Base-by-base conservation (phyloP, 2,113 vertebrate species). In the Athene noctua region DNA sequence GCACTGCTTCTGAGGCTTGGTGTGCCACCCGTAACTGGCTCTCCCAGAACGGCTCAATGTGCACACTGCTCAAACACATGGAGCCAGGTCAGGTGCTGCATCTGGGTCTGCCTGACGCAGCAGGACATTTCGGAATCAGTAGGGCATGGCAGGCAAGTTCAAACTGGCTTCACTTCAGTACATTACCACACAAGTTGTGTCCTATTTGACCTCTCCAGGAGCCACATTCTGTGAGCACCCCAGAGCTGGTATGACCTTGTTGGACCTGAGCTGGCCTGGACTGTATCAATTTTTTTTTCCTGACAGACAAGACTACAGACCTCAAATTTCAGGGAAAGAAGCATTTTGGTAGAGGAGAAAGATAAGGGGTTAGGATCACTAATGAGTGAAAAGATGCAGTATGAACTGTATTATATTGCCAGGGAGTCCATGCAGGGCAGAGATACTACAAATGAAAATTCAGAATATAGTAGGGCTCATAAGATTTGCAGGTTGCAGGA, bases 11-110 rank as follows among this genome's bases (percentile, higher is more conserved):
- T 62, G 66, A 38, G 66, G 55, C 34, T 62, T 44, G 26, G 14
- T 78, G 27, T 78, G 49, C 68, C 49, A 49, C 23, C 49, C 49
- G 59, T 63, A 40, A 40, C 23, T 2, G 1, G 38, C 15, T 55
- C 5, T 42, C 22, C 23, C 75, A 67, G 61, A 49, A 16, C 29
- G 57, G 59, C 40, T 57, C 23, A 4, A 0, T 46, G 44, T 44
- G 36, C 27, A 13, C 20, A 5, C 26, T 32, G 0, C 4, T 5
- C 65, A 82, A 40, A 66, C 20, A n/a, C 5, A 1, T 4, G 47
- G n/a, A 62, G 36, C 27, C 42, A 27, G 47, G 16, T 44, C 80
- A 83, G 58, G 42, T 58, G 86, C 62, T 36, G 16, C 57, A 10
- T 47, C 83, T 74, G 80, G 20, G 30, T 67, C 66, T 82, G 71